phyloP scores from a whole-genome alignment of 1,140 invertebrate species.

The Rhyzopertha dominica region DNA sequence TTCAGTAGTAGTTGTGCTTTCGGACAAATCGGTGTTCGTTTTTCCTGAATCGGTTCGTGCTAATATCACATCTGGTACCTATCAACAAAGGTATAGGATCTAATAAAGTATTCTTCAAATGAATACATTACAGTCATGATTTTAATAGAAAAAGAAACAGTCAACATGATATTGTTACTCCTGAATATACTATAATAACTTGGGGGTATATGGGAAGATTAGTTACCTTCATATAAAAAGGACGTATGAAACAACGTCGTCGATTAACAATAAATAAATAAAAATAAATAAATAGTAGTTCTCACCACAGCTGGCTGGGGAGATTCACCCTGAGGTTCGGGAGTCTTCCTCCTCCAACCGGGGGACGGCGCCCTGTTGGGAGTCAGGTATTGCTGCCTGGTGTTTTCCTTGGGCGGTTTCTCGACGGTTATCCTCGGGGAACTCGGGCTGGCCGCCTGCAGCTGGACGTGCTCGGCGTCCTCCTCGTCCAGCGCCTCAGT shows the following conservation, averaged over 20 bases:
- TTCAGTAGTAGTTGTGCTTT: conserved; percentile 79
- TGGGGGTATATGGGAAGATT: too few relatives aligned
- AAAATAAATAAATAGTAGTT: too few relatives aligned
- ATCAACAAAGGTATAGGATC: too few relatives aligned
- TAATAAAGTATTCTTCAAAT: too few relatives aligned
- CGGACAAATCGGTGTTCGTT: conserved; percentile 72
- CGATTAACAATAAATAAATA: too few relatives aligned
- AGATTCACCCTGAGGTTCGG: conserved; percentile 30
- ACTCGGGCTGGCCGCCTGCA: conserved; percentile 6
- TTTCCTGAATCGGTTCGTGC: conserved; percentile 66
- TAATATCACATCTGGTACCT: conserved; percentile 46
- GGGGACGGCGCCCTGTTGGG: conserved; percentile 27
- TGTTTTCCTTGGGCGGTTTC: conserved; percentile 13
- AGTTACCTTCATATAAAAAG: too few relatives aligned
- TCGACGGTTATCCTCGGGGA: conserved; percentile 24
- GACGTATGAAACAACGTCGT: too few relatives aligned
- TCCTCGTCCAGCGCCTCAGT: conserved; percentile 73
- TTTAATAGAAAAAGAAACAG: too few relatives aligned
- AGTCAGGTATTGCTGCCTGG: conserved; percentile 21
- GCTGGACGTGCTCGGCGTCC: conserved; percentile 50
- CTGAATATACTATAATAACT: too few relatives aligned
- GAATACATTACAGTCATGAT: too few relatives aligned
- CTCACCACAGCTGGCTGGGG: conserved; percentile 34
- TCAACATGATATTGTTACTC: too few relatives aligned
- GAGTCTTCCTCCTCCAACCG: conserved; percentile 28